A percentile compares a stretch with the other conserved stretches of the same genome.
phyloP scores from a whole-genome alignment of 2,888 invertebrate species.

The Syrista parreyssii region DNA sequence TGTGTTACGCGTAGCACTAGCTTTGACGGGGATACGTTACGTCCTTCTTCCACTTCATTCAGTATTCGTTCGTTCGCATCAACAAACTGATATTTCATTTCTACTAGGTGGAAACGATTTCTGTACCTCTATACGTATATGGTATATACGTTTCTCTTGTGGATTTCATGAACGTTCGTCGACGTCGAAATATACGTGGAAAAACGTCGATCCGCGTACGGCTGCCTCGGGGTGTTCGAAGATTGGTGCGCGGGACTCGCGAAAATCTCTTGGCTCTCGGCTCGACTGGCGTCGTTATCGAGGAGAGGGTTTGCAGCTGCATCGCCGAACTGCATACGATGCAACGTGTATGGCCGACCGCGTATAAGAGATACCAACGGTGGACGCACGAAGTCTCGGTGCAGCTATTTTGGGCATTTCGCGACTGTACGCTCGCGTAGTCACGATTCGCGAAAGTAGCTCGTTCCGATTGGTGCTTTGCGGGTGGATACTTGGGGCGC shows the following conservation, averaged over 20 bases:
- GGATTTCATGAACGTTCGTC: not conserved
- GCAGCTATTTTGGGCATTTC: no score
- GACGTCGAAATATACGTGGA: not conserved
- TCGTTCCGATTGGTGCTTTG: no score
- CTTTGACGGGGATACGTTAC: slow-evolving; percentile 11
- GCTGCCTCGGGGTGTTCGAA: not conserved
- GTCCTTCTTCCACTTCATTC: not conserved
- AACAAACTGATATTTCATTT: not conserved
- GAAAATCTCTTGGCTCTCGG: not conserved
- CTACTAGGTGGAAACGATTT: not conserved
- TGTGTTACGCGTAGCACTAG: not conserved
- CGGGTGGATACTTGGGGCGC: no score
- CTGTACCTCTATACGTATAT: accelerated
- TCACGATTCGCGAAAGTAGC: no score
- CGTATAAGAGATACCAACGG: not conserved
- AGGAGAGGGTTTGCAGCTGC: not conserved
- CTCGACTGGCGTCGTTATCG: not conserved
- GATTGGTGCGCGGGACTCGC: not conserved
- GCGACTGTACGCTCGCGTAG: no score
- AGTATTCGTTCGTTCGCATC: not conserved
- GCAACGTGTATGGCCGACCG: not conserved
- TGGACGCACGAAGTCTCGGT: no score
- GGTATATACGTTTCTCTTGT: not conserved
- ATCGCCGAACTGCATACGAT: not conserved
- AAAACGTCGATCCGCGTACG: not conserved